phyloP scores from a whole-genome alignment of 2,797 vertebrate species.

The Anas georgica region DNA sequence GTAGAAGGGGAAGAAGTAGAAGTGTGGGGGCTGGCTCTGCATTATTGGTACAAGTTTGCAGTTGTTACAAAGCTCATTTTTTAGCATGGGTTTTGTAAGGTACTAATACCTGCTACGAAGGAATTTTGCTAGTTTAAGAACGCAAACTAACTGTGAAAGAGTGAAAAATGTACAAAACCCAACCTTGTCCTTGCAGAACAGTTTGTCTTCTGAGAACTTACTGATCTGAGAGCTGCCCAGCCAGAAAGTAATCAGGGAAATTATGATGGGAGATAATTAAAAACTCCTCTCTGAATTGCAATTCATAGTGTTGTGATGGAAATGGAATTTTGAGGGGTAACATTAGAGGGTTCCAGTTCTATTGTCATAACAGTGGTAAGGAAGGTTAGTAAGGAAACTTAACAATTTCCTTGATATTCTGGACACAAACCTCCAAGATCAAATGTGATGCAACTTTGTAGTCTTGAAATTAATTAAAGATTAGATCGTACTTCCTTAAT shows the following conservation, averaged over 20 bases:
- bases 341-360: neutral
- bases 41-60: neutral
- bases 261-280: neutral
- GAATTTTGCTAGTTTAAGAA: neutral
- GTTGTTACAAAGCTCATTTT: neutral
- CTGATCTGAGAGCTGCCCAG: neutral
- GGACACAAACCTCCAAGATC: neutral
- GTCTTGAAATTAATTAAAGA: neutral
- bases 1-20: neutral
- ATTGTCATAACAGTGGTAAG: neutral
- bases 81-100: neutral
- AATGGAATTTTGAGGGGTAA: neutral
- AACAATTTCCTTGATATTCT: neutral
- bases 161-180: neutral
- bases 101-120: neutral
- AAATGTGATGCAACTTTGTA: neutral
- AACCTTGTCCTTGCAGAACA: neutral
- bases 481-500: neutral
- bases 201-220: neutral
- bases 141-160: neutral
- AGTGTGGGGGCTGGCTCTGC: neutral
- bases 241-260: neutral
- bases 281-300: neutral
- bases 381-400: accelerated
- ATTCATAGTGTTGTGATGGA: neutral